A percentile compares a stretch with the other conserved stretches of the same genome.
phyloP scores from a whole-genome alignment of 53 echinoderm and acorn worm species.

The Glandiceps talaboti region DNA sequence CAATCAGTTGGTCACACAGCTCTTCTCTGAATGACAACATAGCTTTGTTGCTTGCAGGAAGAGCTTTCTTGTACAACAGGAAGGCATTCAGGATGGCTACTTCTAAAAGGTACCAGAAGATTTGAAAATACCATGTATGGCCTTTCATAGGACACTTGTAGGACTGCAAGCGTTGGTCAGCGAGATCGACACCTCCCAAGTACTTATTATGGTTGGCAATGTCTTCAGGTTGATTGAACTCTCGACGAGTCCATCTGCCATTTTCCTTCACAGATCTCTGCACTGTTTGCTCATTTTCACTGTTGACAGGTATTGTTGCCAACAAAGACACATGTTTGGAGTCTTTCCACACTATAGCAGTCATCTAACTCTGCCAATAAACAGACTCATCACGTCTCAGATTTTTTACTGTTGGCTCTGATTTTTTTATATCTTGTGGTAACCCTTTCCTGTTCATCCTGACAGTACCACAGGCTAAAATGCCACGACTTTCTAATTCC shows the following conservation, averaged over 20 bases:
- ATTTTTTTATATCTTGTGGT: not conserved
- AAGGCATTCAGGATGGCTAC: not conserved
- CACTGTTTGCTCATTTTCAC: not conserved
- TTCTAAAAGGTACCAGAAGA: not conserved
- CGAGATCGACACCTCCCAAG: not conserved
- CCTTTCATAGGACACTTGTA: not conserved
- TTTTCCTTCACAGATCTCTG: not conserved
- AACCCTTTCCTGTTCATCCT: not conserved
- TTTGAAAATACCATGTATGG: not conserved
- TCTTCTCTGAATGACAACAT: not conserved
- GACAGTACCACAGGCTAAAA: not conserved
- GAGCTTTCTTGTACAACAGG: not conserved
- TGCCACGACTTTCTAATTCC: not conserved
- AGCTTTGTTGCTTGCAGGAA: not conserved
- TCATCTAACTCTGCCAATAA: not conserved
- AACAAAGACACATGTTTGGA: not conserved
- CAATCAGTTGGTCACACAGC: not conserved
- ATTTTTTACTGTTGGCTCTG: not conserved
- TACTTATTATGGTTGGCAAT: not conserved
- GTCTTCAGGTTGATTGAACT: not conserved
- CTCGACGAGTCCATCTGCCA: not conserved
- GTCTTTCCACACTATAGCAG: not conserved
- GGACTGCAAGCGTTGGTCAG: not conserved
- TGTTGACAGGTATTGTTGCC: not conserved
- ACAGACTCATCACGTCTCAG: not conserved